Evolutionary conservation across 1,140 invertebrate genomes (phyloP), one percentile per base, ranked within the genome.

Genomic region (Lasioglossum albipes): DNA sequence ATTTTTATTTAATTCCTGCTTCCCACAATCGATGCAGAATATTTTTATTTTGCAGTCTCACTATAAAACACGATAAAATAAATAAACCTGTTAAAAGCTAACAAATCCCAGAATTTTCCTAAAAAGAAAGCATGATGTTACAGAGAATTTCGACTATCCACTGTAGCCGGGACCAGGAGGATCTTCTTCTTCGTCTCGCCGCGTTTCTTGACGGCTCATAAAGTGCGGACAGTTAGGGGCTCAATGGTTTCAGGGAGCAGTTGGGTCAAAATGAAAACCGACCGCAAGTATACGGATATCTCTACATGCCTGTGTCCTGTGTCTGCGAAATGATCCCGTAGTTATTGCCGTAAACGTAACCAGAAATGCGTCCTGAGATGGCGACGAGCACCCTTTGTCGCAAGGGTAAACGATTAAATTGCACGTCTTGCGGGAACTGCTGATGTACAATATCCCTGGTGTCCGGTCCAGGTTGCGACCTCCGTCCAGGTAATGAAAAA

Each of bases 371-470:
- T 71, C 66, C 70, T 76, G 66, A 83, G 71, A 65, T 41, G 49
- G 57, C 66, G 22, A 5, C 64, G 67, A 64, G 84, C 52, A 61
- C 41, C 84, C 86, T 87, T 87, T 87, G 86, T 87, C 75, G 75
- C 75, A 31, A 54, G 75, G 71, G 74, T 69, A 82, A 87, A 87
- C 85, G 86, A 87, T 75, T 84, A 84, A 87, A 87, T 87, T 86
- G 81, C 84, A 86, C 81, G 74, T 81, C 84, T 74, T 80, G 62
- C 62, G 52, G 65, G 78, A 73, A 70, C 74, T 49, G 85, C 61
- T 81, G 82, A 87, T 87, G 82, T 79, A 87, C 75, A 82, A 87
- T 86, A 87, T 87, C 79, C 22, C 84, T 74, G 82, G 86, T 87
- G 86, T 87, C 85, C 75, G 79, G 75, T 59, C 65, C 85, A 86